phyloP scores from a whole-genome alignment of 2,113 vertebrate species.

The Corapipo altera region DNA sequence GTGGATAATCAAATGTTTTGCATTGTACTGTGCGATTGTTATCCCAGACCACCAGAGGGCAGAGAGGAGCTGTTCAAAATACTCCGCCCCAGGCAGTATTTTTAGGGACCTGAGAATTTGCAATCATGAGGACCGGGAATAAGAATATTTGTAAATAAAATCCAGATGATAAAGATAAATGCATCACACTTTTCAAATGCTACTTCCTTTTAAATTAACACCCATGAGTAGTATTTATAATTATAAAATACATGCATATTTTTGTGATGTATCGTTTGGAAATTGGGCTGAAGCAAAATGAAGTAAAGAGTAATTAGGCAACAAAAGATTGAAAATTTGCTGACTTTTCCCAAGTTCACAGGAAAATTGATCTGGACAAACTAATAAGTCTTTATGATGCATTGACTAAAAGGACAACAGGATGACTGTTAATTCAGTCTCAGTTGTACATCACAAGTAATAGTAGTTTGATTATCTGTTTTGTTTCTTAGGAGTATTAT shows the following conservation, averaged over 20 bases:
- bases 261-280: neutral
- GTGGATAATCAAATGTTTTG: neutral
- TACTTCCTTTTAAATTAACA: neutral
- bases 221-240: neutral
- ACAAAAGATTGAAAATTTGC: neutral
- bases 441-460: neutral
- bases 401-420: neutral
- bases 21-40: neutral
- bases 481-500: neutral
- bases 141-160: neutral
- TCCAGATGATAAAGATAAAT: neutral
- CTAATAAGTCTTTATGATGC: neutral
- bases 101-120: neutral
- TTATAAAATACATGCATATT: neutral
- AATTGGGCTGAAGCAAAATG: neutral
- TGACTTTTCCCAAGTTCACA: neutral
- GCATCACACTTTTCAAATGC: neutral
- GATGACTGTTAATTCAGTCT: neutral
- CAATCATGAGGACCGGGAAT: neutral
- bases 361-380: neutral
- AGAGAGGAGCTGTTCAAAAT: neutral
- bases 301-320: neutral
- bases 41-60: constrained; percentile 24
- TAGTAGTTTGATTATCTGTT: neutral
- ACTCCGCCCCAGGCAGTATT: neutral